Evolutionary conservation across 2,888 invertebrate genomes (phyloP).

Genomic region (Agriopis leucophaearia): DNA sequence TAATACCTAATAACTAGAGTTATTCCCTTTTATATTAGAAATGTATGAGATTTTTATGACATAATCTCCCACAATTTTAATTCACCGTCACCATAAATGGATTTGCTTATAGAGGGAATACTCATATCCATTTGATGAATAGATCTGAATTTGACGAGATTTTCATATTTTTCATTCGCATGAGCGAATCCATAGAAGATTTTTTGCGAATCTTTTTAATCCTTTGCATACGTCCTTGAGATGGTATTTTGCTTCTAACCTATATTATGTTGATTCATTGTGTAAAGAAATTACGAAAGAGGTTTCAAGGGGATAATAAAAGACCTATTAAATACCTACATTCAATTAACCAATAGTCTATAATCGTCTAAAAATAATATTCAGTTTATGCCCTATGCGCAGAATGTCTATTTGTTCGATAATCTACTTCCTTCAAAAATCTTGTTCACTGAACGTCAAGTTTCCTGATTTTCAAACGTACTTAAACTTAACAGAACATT

Average conservation of each 20-base stretch:
- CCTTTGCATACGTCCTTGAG: conserved; percentile 2
- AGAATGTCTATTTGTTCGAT: too few species aligned
- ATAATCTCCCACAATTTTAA: conserved; percentile 23
- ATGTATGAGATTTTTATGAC: conserved; percentile 1
- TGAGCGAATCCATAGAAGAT: conserved; percentile 23
- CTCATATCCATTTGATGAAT: conserved; percentile 32
- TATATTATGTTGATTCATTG: background rate
- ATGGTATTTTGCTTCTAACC: background rate
- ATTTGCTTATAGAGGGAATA: conserved; percentile 12
- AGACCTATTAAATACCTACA: too few species aligned
- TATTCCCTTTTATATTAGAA: background rate
- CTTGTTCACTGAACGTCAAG: too few species aligned
- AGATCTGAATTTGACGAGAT: conserved; percentile 24
- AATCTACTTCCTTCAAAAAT: too few species aligned
- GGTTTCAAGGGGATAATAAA: too few species aligned
- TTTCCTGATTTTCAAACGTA: too few species aligned
- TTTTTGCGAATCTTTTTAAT: conserved; percentile 24
- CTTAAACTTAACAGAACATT: too few species aligned
- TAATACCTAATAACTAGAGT: background rate
- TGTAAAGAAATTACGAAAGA: background rate
- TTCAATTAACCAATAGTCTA: too few species aligned
- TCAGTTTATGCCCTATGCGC: too few species aligned
- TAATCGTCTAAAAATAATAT: too few species aligned
- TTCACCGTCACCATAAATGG: conserved; percentile 25
- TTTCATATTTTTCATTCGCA: conserved; percentile 24